A percentile compares a stretch with the other conserved stretches of the same genome.
Conservation (phyloP, 64 coral and sea anemone genomes). For the Porites australiensis region DNA sequence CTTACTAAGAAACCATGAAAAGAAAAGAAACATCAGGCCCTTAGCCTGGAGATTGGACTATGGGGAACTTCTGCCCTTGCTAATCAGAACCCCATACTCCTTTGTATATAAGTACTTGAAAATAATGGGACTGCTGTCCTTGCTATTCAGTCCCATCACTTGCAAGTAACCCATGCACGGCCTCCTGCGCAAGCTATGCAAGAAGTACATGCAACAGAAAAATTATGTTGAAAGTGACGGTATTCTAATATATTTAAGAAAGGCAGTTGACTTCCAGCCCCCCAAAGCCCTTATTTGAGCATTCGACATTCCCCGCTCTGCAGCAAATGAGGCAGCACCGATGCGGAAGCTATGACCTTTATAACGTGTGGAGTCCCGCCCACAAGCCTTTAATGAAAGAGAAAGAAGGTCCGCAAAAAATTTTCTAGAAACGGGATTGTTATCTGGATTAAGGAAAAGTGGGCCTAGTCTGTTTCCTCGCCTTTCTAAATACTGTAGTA, state of each 20-base stretch:
- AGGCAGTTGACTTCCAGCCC: slow-evolving; percentile 57
- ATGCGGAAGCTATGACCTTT: slow-evolving; percentile 60
- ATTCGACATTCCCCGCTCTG: slow-evolving; percentile 59
- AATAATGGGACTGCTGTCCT: slow-evolving; percentile 2
- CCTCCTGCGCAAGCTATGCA: slow-evolving; percentile 1
- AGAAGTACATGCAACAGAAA: neutral
- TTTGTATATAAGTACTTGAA: neutral
- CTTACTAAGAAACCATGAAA: neutral
- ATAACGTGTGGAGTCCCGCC: slow-evolving; percentile 44
- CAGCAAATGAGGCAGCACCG: slow-evolving; percentile 53
- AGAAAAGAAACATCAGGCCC: slow-evolving; percentile 5
- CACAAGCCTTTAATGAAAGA: slow-evolving; percentile 55
- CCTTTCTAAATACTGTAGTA: slow-evolving; percentile 35
- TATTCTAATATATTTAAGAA: slow-evolving; percentile 43
- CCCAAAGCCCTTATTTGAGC: slow-evolving; percentile 50
- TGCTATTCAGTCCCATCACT: slow-evolving; percentile 15
- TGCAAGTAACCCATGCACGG: neutral
- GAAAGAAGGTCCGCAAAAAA: slow-evolving; percentile 53
- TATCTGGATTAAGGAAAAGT: slow-evolving; percentile 24
- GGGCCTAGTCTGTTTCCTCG: neutral
- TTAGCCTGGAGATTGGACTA: too few relatives aligned
- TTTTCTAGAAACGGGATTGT: slow-evolving; percentile 15
- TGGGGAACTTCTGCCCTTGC: slow-evolving; percentile 14
- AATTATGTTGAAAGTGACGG: slow-evolving; percentile 4
- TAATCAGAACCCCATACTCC: slow-evolving; percentile 15